Base-by-base conservation (phyloP, 2,113 vertebrate genomes). In the Gymnogyps californianus region DNA sequence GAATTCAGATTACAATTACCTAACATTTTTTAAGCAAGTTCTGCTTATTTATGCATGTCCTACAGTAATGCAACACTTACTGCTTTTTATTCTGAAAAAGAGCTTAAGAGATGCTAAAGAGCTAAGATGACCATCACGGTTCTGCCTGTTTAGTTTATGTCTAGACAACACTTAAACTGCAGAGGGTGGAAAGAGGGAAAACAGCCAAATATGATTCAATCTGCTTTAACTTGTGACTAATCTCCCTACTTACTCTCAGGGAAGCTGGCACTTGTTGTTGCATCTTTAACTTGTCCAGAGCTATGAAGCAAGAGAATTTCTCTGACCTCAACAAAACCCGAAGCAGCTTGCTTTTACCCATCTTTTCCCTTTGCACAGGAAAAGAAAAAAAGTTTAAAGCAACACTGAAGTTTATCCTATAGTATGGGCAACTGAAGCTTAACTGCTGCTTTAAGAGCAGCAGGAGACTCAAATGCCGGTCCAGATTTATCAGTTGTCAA, bases 211-310 rank as follows among this genome's bases (percentile, higher is more conserved):
- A 90, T 96, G 95, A 97, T 95, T 96, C 96, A 98, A 97, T 83
- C 90, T 91, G 92, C 95, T 97, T 96, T 93, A 97, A 96, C 78
- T 89, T 98, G 80, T 98, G 97, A 98, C 95, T 97, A 97, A 97
- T 95, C 95, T 97, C 95, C 87, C 86, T 93, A 96, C 79, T 97
- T 96, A 95, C 93, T 96, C 93, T 96, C 96, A 96, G 85, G 83
- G 83, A 96, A 97, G 85, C 17, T 94, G 93, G 95, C 93, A 96
- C 95, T 96, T 87, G 58, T 31, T 87, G 44, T 91, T 96, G 86
- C 81, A 91, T 87, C 92, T 91, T 80, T 93, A 96, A 91, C 93
- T 95, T 96, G 69, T 86, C 92, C 94, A 97, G 83, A 91, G 61
- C 40, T 78, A 87, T 80, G 75, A 85, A 93, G 87, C 77, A 95